Evolutionary conservation across 2,113 vertebrate genomes (phyloP).

Genomic region (Chaenogobius annularis): DNA sequence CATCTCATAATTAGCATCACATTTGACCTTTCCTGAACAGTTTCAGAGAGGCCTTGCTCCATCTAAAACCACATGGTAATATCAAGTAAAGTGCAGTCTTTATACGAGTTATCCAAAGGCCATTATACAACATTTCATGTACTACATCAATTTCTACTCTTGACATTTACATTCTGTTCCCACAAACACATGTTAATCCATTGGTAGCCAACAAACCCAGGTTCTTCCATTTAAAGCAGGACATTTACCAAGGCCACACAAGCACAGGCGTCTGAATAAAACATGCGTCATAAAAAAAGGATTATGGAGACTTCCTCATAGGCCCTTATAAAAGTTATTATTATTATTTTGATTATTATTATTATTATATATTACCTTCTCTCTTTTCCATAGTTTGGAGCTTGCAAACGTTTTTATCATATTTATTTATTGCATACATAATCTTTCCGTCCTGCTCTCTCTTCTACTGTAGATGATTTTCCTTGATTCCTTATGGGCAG

Average conservation of each 20-base stretch:
- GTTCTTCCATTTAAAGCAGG: conserved; percentile 12
- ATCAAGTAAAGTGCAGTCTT: no score
- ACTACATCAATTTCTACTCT: not conserved
- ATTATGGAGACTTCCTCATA: conserved; percentile 23
- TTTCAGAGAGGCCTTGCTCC: no score
- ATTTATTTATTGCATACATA: conserved; percentile 60
- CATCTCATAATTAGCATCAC: no score
- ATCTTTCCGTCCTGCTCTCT: conserved; percentile 32
- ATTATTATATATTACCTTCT: conserved; percentile 63
- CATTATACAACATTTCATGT: not conserved
- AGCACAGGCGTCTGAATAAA: conserved; percentile 40
- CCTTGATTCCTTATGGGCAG: conserved; percentile 16
- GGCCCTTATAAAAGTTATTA: conserved; percentile 39
- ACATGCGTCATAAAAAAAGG: conserved; percentile 33
- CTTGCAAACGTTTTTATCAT: conserved; percentile 43
- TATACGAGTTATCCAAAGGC: not conserved
- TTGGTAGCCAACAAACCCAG: not conserved
- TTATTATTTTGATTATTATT: no score
- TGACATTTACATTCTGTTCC: not conserved
- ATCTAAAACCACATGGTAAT: no score
- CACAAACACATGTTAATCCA: not conserved
- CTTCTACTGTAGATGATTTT: not conserved
- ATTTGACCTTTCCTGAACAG: no score
- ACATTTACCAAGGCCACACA: conserved; percentile 26
- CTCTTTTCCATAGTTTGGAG: conserved; percentile 40